Conservation (phyloP, 2,888 invertebrate species). For the Galerucella pusilla region DNA sequence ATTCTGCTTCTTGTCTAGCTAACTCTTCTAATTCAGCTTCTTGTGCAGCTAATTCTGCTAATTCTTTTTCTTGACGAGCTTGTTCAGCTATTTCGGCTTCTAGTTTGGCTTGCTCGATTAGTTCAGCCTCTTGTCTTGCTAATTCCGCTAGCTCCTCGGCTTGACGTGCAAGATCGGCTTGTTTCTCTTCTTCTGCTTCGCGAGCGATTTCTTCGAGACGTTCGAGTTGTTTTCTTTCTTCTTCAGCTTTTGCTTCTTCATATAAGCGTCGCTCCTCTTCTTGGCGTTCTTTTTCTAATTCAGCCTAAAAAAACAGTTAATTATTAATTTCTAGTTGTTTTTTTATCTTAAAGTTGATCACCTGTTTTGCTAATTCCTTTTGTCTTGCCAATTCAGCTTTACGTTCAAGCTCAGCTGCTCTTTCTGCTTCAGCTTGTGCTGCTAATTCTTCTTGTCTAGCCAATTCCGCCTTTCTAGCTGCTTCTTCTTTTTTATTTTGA, state of each 20-base stretch:
- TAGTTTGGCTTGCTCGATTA: constrained; percentile 70
- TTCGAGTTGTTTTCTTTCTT: constrained; percentile 66
- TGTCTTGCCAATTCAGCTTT: constrained; percentile 61
- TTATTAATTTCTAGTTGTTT: not conserved
- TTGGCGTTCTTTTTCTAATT: constrained; percentile 67
- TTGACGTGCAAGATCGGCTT: constrained; percentile 76
- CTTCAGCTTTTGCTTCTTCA: constrained; percentile 62
- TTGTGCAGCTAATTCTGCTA: constrained; percentile 68
- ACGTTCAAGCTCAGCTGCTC: constrained; percentile 63
- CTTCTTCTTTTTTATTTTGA: constrained; percentile 67
- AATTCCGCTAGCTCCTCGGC: constrained; percentile 65
- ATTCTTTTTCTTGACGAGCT: constrained; percentile 70
- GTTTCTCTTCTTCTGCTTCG: constrained; percentile 73
- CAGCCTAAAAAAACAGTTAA: constrained; percentile 57
- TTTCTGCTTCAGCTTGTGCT: constrained; percentile 66
- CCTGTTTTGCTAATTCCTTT: constrained; percentile 62
- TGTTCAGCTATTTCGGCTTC: constrained; percentile 70
- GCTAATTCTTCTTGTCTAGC: constrained; percentile 65
- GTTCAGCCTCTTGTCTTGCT: constrained; percentile 72
- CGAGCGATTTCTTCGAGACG: constrained; percentile 71
- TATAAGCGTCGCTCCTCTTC: constrained; percentile 67
- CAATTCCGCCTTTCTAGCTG: constrained; percentile 67
- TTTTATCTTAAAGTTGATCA: constrained; percentile 37
- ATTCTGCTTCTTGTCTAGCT: constrained; percentile 70
- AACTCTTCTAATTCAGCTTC: constrained; percentile 66